Base-by-base conservation (phyloP, 2,888 invertebrate genomes). In the Linnaemya tessellans region DNA sequence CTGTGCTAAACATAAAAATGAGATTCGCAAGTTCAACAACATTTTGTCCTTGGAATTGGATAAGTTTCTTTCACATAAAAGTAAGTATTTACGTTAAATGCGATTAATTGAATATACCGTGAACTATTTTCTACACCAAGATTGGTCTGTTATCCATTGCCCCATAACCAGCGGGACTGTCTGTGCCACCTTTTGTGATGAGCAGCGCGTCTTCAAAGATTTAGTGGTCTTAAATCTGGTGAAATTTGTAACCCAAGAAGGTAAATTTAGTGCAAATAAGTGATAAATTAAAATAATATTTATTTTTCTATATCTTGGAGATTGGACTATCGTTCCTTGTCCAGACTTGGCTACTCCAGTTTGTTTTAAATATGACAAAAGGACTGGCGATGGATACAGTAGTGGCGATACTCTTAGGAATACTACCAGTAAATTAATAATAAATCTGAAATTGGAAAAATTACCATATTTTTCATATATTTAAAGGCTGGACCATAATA, bases 21-120 rank as follows among this genome's bases (percentile, higher is more conserved):
- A 62, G 35, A 60, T 71, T 0, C 25, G 46, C 25, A 81, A 80
- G 30, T 84, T 84, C 46, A n/a, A 38, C 13, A 77, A 81, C 35
- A 46, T 43, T 22, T 64, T 80, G 11, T 8, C 11, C 0, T 49
- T 73, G 54, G 68, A 60, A n/a, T 15, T 67, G 25, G 51, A 79
- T 11, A 77, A 25, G 1, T 49, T 38, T 13, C 11, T 25, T 11
- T 11, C 83, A 8, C 58, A 54, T n/a, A 58, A 46, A 74, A 49
- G 84, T 80, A 80, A 74, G 73, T 62, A 22, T 7, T 64, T n/a
- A 5, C 13, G 10, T 0, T 41, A 7, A 18, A 15, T 18, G 3
- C 8, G 0, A 41, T 20, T 60, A 35, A 3, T 18, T 43, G 15
- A 38, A 18, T 10, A 5, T 60, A 11, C 0, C n/a, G 11, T 1